phyloP scores from a whole-genome alignment of 2,888 invertebrate species.

The Archaeoteleia sp. region DNA sequence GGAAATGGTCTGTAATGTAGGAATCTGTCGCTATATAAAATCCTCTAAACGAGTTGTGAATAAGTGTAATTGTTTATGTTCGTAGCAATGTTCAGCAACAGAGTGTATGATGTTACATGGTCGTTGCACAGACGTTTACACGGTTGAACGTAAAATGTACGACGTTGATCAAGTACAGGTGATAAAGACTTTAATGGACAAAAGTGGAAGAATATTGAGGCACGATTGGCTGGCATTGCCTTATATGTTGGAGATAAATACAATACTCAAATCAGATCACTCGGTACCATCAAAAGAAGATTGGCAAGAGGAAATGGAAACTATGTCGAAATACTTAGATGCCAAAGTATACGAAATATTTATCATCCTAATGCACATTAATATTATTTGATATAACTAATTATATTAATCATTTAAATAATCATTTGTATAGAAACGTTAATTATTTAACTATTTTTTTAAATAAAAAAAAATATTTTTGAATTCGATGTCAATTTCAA shows the following conservation, averaged over 20 bases:
- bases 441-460: too few species aligned
- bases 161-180: constrained; percentile 78
- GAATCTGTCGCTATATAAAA: too few species aligned
- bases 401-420: too few species aligned
- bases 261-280: constrained; percentile 74
- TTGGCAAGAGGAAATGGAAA: constrained; percentile 79
- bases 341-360: constrained; percentile 77
- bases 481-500: too few species aligned
- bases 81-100: constrained; percentile 58
- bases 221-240: constrained; percentile 79
- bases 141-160: constrained; percentile 78
- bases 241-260: constrained; percentile 79
- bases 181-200: constrained; percentile 77
- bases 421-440: too few species aligned
- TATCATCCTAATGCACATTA: too few species aligned
- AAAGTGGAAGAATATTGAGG: constrained; percentile 78
- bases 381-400: too few species aligned
- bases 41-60: not conserved
- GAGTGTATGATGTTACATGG: constrained; percentile 55
- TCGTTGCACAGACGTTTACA: constrained; percentile 77
- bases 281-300: constrained; percentile 74
- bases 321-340: constrained; percentile 80
- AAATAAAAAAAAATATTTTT: too few species aligned
- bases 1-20: too few species aligned
- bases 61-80: constrained; percentile 8